These are phyloP conservation scores for Noctua janthina DNA, from an alignment of 2,888 invertebrate species.

Conservation along the genomic window DNA sequence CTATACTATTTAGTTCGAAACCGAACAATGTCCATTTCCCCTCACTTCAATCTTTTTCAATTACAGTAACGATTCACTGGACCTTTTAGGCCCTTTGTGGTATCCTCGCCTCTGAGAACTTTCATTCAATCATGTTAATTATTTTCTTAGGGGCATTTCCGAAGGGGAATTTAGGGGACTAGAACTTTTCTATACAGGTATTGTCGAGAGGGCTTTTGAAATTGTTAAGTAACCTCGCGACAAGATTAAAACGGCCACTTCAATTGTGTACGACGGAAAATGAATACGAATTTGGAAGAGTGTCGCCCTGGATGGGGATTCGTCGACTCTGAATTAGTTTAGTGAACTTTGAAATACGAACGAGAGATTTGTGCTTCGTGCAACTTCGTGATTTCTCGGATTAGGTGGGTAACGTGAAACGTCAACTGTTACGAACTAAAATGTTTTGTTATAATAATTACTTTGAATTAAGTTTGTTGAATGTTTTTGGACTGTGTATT, in stretches of 20 bases:
- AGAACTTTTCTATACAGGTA: slow-evolving; percentile 71
- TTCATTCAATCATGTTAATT: slow-evolving; percentile 81
- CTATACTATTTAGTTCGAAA: slow-evolving; percentile 48
- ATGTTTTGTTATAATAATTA: slow-evolving; percentile 45
- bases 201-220: slow-evolving; percentile 70
- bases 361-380: slow-evolving; percentile 43
- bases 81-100: slow-evolving; percentile 76
- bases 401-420: slow-evolving; percentile 27
- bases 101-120: slow-evolving; percentile 73
- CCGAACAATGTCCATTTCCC: slow-evolving; percentile 66
- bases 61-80: slow-evolving; percentile 74
- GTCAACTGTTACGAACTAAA: slow-evolving; percentile 24
- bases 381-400: slow-evolving; percentile 45
- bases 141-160: slow-evolving; percentile 75
- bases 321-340: slow-evolving; percentile 57
- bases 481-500: neutral
- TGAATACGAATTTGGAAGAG: slow-evolving; percentile 64
- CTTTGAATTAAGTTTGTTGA: slow-evolving; percentile 13
- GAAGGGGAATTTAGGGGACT: slow-evolving; percentile 64
- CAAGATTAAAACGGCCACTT: slow-evolving; percentile 68
- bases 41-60: slow-evolving; percentile 72
- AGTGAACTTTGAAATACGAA: slow-evolving; percentile 58
- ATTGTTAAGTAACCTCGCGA: slow-evolving; percentile 67
- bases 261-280: slow-evolving; percentile 62
- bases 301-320: slow-evolving; percentile 48